Evolutionary conservation across 2,888 invertebrate genomes (phyloP).

Genomic region (Agelastica alni): DNA sequence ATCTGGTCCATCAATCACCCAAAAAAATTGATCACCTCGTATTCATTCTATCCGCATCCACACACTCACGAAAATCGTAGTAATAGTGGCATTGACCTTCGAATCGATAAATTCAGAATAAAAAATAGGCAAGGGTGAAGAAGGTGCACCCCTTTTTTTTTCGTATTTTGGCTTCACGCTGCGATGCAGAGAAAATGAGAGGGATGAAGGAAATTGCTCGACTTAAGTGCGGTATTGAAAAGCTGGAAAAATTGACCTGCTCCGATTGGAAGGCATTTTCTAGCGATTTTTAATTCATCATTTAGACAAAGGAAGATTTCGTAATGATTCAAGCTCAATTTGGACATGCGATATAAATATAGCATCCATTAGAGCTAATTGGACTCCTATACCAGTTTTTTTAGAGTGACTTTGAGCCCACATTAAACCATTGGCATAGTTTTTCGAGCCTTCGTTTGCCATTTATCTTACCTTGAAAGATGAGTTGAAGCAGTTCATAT

Average conservation of each 20-base stretch:
- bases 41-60: conserved; percentile 26
- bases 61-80: conserved; percentile 32
- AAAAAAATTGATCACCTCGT: conserved; percentile 19
- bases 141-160: conserved; percentile 38
- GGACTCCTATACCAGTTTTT: too few species aligned
- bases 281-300: too few species aligned
- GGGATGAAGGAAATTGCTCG: conserved; percentile 28
- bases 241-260: background rate
- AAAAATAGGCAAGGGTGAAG: conserved; percentile 40
- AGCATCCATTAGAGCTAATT: too few species aligned
- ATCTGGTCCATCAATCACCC: conserved; percentile 14
- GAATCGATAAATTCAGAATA: conserved; percentile 40
- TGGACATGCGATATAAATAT: too few species aligned
- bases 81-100: conserved; percentile 43
- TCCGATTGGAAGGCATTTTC: too few species aligned
- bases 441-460: too few species aligned
- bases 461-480: too few species aligned
- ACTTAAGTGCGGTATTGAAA: conserved; percentile 3
- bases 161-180: conserved; percentile 23
- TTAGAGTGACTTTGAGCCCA: too few species aligned
- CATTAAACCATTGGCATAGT: too few species aligned
- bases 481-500: too few species aligned
- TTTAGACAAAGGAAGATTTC: too few species aligned
- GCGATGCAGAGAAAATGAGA: conserved; percentile 23
- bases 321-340: too few species aligned